A percentile compares a stretch with the other conserved stretches of the same genome.
Evolutionary conservation across 2,888 invertebrate genomes (phyloP).

Genomic region (Zelleria hepariella): DNA sequence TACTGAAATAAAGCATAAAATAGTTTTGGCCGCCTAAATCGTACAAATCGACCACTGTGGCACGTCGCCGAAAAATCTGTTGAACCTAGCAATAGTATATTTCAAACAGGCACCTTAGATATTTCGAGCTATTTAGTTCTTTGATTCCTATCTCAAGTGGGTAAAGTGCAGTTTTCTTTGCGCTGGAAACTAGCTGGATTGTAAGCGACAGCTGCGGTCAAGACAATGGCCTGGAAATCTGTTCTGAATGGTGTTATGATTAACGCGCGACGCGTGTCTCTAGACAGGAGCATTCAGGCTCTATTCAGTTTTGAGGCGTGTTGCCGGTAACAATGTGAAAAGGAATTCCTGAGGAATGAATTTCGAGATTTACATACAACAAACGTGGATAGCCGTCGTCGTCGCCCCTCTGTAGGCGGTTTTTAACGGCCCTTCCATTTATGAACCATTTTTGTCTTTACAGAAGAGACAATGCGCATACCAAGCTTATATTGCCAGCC

Average conservation of each 20-base stretch:
- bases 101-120: constrained; percentile 7
- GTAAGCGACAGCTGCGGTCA: constrained; percentile 37
- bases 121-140: background rate
- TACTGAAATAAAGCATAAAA: too few relatives aligned
- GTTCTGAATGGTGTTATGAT: constrained; percentile 37
- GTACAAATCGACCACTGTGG: too few relatives aligned
- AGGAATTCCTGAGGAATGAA: background rate
- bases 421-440: too few relatives aligned
- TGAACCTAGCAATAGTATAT: constrained; percentile 45
- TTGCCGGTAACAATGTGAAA: background rate
- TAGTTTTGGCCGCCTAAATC: too few relatives aligned
- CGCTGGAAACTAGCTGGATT: constrained; percentile 30
- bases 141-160: background rate
- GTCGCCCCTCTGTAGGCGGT: too few relatives aligned
- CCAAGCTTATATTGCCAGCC: too few relatives aligned
- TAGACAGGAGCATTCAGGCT: background rate
- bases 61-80: constrained; percentile 26
- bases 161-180: constrained; percentile 30
- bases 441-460: too few relatives aligned
- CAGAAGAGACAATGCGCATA: too few relatives aligned
- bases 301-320: background rate
- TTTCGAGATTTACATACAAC: background rate
- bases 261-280: constrained; percentile 16
- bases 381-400: background rate
- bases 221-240: constrained; percentile 39